Percentiles rank a stretch among this genome's conserved stretches.
Conservation (phyloP, 1,140 invertebrate species). For the Hyles euphorbiae region DNA sequence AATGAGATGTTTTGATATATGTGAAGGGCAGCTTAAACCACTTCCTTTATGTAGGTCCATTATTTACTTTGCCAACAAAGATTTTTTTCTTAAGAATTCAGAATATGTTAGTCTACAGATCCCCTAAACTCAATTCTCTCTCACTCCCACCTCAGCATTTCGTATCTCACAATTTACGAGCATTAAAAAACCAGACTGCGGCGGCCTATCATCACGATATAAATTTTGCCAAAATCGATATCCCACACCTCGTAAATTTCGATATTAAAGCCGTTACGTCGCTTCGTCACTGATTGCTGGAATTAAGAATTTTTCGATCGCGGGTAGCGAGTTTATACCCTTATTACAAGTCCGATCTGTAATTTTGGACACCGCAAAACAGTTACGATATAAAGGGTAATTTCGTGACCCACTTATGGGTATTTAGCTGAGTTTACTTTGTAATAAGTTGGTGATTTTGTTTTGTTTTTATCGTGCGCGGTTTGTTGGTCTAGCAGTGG, state of each 20-base stretch:
- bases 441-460: neutral
- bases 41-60: too few relatives aligned
- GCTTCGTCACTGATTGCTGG: constrained; percentile 10
- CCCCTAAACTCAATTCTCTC: neutral
- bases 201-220: constrained; percentile 5
- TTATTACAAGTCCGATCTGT: constrained; percentile 14
- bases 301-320: constrained; percentile 9
- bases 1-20: too few relatives aligned
- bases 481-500: neutral
- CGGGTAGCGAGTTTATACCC: neutral
- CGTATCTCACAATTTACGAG: constrained; percentile 8
- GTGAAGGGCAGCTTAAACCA: too few relatives aligned
- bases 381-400: constrained; percentile 1
- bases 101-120: neutral
- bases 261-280: constrained; percentile 12
- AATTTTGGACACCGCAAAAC: constrained; percentile 13
- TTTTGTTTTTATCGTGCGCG: too few relatives aligned
- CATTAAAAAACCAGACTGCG: constrained; percentile 8
- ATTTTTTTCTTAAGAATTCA: too few relatives aligned
- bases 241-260: constrained; percentile 21
- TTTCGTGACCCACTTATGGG: constrained; percentile 2
- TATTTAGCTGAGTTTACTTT: neutral
- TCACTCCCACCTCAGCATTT: neutral
- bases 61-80: too few relatives aligned
- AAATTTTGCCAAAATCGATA: constrained; percentile 36